A percentile compares a stretch with the other conserved stretches of the same genome.
phyloP scores from a whole-genome alignment of 1,140 invertebrate species.

The Sminthurinus signatus region DNA sequence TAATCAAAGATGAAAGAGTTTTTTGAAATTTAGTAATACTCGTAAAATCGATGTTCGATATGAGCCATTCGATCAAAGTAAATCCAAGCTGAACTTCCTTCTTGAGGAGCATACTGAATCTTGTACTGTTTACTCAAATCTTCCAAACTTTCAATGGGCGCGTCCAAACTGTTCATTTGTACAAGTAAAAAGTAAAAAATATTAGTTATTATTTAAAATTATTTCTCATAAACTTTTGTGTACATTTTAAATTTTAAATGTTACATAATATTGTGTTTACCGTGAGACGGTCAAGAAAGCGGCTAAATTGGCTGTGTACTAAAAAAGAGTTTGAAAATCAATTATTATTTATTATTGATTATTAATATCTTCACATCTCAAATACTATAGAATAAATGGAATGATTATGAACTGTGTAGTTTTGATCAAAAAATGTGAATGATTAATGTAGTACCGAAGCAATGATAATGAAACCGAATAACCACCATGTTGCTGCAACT shows the following conservation, averaged over 20 bases:
- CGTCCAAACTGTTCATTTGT: slow-evolving; percentile 56
- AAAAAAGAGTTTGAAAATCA: no score
- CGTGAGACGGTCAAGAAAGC: no score
- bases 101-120: slow-evolving; percentile 83
- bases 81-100: slow-evolving; percentile 76
- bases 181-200: slow-evolving; percentile 49
- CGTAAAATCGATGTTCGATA: slow-evolving; percentile 90
- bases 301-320: slow-evolving; percentile 93
- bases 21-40: slow-evolving; percentile 62
- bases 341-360: no score
- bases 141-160: slow-evolving; percentile 84
- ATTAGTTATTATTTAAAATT: slow-evolving; percentile 22
- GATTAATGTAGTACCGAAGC: no score
- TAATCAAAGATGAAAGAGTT: no score
- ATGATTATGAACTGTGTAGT: no score
- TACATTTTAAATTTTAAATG: slow-evolving; percentile 19
- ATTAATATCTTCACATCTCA: no score
- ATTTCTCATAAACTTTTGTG: background rate
- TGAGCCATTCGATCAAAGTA: slow-evolving; percentile 95
- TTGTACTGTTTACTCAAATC: slow-evolving; percentile 92
- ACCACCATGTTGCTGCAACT: slow-evolving; percentile 94
- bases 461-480: slow-evolving; percentile 96
- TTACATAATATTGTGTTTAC: slow-evolving; percentile 45
- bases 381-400: no score
- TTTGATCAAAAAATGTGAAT: no score